A percentile compares a stretch with the other conserved stretches of the same genome.
Conservation (phyloP, 2,888 invertebrate genomes). For the Scaptomyza caliginosa region DNA sequence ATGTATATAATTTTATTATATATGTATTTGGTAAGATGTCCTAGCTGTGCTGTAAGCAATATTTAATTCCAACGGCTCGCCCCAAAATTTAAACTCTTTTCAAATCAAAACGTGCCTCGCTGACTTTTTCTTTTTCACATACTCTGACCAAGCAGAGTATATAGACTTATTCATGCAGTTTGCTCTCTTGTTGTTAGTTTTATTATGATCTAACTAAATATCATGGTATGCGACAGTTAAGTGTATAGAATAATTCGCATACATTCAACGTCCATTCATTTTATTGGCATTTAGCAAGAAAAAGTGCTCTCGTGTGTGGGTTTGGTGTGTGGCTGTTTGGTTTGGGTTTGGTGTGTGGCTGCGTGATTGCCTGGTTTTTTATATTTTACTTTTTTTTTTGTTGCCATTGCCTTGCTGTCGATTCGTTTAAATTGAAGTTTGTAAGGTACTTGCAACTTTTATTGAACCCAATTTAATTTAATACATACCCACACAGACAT, state of each 20-base stretch:
- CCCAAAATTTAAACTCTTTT: constrained; percentile 30
- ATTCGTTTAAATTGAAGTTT: constrained; percentile 25
- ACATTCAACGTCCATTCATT: constrained; percentile 1
- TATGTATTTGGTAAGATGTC: not conserved
- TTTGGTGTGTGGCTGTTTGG: not conserved
- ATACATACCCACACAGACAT: constrained; percentile 17
- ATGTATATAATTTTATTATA: not conserved
- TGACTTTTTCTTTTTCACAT: constrained; percentile 19
- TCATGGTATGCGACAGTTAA: too few species aligned
- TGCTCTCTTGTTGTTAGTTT: not conserved
- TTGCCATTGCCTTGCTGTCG: constrained; percentile 10
- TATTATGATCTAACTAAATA: too few species aligned
- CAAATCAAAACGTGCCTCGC: constrained; percentile 49
- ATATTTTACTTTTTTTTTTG: not conserved
- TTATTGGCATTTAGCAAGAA: constrained; percentile 24
- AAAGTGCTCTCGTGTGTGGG: not conserved
- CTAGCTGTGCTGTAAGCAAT: constrained; percentile 17
- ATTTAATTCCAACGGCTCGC: constrained; percentile 17
- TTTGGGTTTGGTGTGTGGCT: constrained; percentile 2
- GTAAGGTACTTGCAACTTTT: constrained; percentile 43
- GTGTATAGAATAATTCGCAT: not conserved
- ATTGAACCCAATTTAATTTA: constrained; percentile 57
- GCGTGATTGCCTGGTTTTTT: constrained; percentile 3
- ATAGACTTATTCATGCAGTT: not conserved
- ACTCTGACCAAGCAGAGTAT: not conserved